A percentile compares a stretch with the other conserved stretches of the same genome.
These are phyloP conservation scores for Caenorhabditis uteleia DNA, from an alignment of 2,888 invertebrate species.

Conservation along the genomic window DNA sequence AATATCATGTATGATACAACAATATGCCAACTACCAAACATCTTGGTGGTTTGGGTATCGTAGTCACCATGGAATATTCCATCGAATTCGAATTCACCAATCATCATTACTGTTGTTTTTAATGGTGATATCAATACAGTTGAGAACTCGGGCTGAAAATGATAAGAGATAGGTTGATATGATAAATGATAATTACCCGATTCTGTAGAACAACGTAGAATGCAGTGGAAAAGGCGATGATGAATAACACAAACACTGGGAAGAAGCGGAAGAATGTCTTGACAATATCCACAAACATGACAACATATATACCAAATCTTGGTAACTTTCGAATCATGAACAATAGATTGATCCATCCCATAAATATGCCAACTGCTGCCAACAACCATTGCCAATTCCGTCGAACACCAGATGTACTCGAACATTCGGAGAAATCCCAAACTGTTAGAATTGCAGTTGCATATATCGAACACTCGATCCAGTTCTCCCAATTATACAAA, in stretches of 20 bases:
- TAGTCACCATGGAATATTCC: constrained; percentile 67
- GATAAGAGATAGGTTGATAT: not conserved
- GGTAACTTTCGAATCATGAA: constrained; percentile 71
- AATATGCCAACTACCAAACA: constrained; percentile 36
- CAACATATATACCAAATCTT: constrained; percentile 70
- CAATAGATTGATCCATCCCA: constrained; percentile 71
- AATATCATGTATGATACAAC: constrained; percentile 71
- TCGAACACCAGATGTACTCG: constrained; percentile 67
- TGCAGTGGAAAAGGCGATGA: constrained; percentile 55
- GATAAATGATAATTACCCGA: constrained; percentile 40
- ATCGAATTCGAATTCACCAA: constrained; percentile 70
- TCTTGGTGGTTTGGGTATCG: constrained; percentile 22
- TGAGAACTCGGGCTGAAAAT: constrained; percentile 63
- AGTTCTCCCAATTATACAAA: constrained; percentile 71
- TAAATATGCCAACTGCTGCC: constrained; percentile 72
- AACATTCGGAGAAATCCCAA: constrained; percentile 71
- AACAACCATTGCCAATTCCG: constrained; percentile 73
- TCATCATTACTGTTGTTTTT: constrained; percentile 71
- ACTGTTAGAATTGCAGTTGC: constrained; percentile 72
- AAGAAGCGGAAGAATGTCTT: constrained; percentile 70
- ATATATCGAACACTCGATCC: constrained; percentile 73
- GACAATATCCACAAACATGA: constrained; percentile 71
- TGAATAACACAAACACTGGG: constrained; percentile 70
- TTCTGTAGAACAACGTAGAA: constrained; percentile 66
- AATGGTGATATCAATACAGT: constrained; percentile 64